Evolutionary conservation across 2,113 vertebrate species (phyloP), one percentile per base, ranked within the genome.

Genomic region (Chaenogobius annularis): DNA sequence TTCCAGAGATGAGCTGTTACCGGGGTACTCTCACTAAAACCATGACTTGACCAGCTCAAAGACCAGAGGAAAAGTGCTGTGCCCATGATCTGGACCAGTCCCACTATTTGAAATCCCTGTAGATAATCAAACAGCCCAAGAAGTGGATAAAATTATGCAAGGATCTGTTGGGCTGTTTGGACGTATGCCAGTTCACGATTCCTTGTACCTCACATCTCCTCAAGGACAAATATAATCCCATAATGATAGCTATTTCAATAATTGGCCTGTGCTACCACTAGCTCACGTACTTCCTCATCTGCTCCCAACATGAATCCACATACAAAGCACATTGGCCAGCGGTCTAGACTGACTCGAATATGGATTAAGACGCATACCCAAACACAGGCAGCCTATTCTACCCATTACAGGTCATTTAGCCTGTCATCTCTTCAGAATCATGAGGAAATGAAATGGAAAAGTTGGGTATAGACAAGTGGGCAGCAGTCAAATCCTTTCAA

Each of bases 211-310:
- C 72, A 68, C 37, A 81, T 68, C 70, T 72, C 84, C 82, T 86
- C 82, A 89, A 88, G 83, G 87, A 80, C 77, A 85, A 78, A 84
- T 78, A 81, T 85, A 90, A 91, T 90, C 88, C 89, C 40, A 70
- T 92, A 90, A 92, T 90, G 75, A 79, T 61, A 75, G 83, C 80
- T 52, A 90, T 89, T 89, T 89, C 70, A 85, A 85, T 80, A 87
- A 91, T 89, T 78, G 85, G 71, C 54, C 20, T 7, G 62, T 67
- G 61, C 70, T 83, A 87, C 84, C 52, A 52, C 80, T 79, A 68
- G 73, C 77, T 73, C 79, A 79, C 69, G 73, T 66, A 56, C 50
- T 54, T 40, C 69, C 40, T 69, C 66, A 75, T 78, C 69, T 71
- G 74, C 67, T 65, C 44, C 71, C 76, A 72, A 75, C 70, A 69